Evolutionary conservation across 2,797 vertebrate species (phyloP), one percentile per base, ranked within the genome.

Genomic region (Tapera naevia): DNA sequence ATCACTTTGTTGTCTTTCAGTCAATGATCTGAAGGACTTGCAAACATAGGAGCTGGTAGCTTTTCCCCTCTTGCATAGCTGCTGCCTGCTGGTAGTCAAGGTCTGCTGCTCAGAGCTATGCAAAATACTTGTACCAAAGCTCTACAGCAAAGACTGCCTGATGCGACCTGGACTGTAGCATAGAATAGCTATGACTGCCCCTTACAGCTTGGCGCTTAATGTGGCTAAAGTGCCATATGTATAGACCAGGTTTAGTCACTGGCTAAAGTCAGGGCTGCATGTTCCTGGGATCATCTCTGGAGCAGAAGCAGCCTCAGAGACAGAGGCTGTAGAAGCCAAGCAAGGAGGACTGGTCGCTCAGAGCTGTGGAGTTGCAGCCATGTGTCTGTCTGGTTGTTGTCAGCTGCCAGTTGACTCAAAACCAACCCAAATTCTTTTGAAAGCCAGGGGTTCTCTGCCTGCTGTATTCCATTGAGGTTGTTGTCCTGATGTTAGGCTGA

Each of bases 91-190:
- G 22, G 11, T 48, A 17, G 69, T 50, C 75, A 57, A 18, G 22
- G 24, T 70, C 43, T 56, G 35, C 67, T 70, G 81, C 84, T 89
- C 48, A 45, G 54, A 72, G 39, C 76, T 56, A 4, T 57, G 75
- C 35, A 28, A 41, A 46, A 3, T 37, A 21, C 30, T 70, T 60
- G 50, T 37, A 60, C 48, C 14, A 2, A 65, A 79, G 50, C 30
- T 73, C 41, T 46, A 13, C 21, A 56, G 62, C 33, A 30, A 17
- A 58, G 75, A 51, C 3, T 65, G 32, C 13, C 79, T 78, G 37
- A 4, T 0, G 0, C 74, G 78, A 32, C 33, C 41, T 28, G n/a
- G 45, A 13, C 48, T 61, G n/a, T 39, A 4, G 4, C 46, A 69
- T 18, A 17, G 37, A 33, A 21, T 15, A 53, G 60, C 41, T 43